Conservation (phyloP, 2,113 vertebrate genomes). For the Cynoglossus semilaevis region DNA sequence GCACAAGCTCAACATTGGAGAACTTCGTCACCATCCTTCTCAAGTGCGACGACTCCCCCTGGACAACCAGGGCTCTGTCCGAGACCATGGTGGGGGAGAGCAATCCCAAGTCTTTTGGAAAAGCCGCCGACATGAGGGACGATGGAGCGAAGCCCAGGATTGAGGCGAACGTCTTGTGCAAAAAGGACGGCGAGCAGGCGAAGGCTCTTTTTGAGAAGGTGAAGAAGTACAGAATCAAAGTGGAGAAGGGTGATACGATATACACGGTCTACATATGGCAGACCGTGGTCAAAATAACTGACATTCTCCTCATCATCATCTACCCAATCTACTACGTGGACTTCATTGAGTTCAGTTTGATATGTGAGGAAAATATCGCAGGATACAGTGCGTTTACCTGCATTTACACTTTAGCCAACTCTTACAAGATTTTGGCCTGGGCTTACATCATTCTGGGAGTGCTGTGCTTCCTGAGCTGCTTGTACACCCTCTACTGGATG, state of each 20-base stretch:
- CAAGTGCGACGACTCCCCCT: no score
- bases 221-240: conserved; percentile 93
- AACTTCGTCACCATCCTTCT: no score
- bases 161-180: no score
- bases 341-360: conserved; percentile 86
- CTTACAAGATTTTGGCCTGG: conserved; percentile 94
- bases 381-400: conserved; percentile 91
- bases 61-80: no score
- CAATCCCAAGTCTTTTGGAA: no score
- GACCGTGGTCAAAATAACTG: conserved; percentile 98
- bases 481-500: conserved; percentile 98
- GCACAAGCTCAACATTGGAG: no score
- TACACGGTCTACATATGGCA: conserved; percentile 95
- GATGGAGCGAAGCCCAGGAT: no score
- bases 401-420: conserved; percentile 91
- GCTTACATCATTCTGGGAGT: conserved; percentile 95
- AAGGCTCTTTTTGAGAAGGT: conserved; percentile 64
- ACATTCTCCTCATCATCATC: conserved; percentile 91
- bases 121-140: no score
- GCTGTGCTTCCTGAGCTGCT: conserved; percentile 92
- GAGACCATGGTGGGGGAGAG: no score
- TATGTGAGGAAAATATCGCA: conserved; percentile 89
- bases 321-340: conserved; percentile 92
- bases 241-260: conserved; percentile 95
- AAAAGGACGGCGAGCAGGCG: no score